Conservation (phyloP, 2,888 invertebrate species). For the Drosophila subsilvestris region DNA sequence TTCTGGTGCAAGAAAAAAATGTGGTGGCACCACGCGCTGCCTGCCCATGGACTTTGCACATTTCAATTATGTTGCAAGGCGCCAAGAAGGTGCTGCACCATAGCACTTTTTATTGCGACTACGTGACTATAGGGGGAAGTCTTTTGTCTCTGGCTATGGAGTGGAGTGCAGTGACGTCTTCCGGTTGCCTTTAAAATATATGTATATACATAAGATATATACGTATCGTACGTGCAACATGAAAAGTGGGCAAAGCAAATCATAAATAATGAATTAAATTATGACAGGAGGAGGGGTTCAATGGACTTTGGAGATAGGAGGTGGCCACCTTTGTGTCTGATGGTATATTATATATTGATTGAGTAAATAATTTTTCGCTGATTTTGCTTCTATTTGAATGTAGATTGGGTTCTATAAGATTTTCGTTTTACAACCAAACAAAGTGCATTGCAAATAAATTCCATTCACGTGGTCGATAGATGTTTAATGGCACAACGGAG, state of each 20-base stretch:
- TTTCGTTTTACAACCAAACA: neutral
- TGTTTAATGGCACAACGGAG: neutral
- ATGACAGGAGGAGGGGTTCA: slow-evolving; percentile 4
- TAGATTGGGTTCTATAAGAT: neutral
- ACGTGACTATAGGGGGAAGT: slow-evolving; percentile 39
- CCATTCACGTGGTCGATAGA: neutral
- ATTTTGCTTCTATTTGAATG: neutral
- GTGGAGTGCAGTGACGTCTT: slow-evolving; percentile 5
- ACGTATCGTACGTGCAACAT: neutral
- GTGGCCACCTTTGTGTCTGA: neutral
- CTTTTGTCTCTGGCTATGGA: neutral
- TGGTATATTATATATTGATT: slow-evolving; percentile 19
- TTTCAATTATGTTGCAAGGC: slow-evolving; percentile 29
- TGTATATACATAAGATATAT: neutral
- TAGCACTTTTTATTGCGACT: neutral
- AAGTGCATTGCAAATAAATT: neutral
- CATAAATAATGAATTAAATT: slow-evolving; percentile 33
- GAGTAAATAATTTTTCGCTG: slow-evolving; percentile 27
- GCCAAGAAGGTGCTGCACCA: neutral
- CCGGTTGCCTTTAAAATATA: slow-evolving; percentile 19
- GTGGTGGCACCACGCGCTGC: neutral
- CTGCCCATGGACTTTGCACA: slow-evolving; percentile 11
- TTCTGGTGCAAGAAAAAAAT: neutral
- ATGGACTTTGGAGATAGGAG: neutral
- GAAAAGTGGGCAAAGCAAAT: slow-evolving; percentile 5